Conservation (phyloP, 2,797 vertebrate species). For the Enteromius afrohamiltoni region DNA sequence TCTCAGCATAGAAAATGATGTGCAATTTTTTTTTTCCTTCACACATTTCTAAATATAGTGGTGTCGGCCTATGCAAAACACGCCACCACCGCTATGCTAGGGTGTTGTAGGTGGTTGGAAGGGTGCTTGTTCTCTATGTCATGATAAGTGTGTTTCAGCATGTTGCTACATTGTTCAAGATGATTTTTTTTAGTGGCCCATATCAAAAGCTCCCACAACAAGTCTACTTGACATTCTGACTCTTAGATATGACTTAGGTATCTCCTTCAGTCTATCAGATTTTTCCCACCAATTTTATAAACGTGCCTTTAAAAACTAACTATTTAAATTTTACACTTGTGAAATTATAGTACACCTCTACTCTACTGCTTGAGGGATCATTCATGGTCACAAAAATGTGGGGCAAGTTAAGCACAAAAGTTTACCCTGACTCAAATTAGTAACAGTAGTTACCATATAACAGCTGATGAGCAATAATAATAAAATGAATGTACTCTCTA, state of each 20-base stretch:
- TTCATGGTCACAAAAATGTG: slow-evolving; percentile 70
- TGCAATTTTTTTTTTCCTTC: too few species aligned
- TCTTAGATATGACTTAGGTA: neutral
- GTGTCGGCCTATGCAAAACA: too few species aligned
- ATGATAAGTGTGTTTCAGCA: neutral
- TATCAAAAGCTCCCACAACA: neutral
- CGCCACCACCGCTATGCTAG: neutral
- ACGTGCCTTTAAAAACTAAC: too few species aligned
- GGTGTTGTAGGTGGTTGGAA: neutral
- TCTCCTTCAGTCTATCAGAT: neutral
- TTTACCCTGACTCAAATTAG: neutral
- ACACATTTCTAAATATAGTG: too few species aligned
- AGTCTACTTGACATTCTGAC: neutral
- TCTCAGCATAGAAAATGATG: neutral
- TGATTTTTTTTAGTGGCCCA: neutral
- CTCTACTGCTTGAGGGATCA: too few species aligned
- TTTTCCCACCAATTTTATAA: slow-evolving; percentile 58
- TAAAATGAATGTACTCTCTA: neutral
- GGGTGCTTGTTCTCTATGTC: neutral
- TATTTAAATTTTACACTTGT: too few species aligned
- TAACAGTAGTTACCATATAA: neutral
- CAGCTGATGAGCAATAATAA: neutral
- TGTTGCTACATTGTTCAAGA: neutral
- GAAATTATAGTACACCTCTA: too few species aligned
- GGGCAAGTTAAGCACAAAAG: slow-evolving; percentile 42